Evolutionary conservation across 64 coral and sea anemone genomes (phyloP), one percentile per base, ranked within the genome.

Genomic region (Anthopleura sola): DNA sequence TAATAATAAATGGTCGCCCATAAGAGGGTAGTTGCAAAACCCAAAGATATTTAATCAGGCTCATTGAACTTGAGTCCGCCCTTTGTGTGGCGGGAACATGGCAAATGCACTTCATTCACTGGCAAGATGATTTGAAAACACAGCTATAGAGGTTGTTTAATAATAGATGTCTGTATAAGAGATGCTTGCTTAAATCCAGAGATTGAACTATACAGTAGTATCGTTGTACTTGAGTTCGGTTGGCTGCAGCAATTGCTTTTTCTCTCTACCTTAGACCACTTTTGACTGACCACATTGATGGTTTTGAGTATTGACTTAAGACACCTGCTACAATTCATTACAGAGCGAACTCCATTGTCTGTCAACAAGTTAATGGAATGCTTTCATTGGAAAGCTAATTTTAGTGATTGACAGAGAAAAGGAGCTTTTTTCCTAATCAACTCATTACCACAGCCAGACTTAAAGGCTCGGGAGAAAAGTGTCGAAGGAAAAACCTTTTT

Each of bases 321-420:
- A 71, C 66, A 71, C 66, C 66, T 71, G 66, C 28, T 15, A n/a
- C 66, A 16, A 71, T 71, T 71, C 66, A 71, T 71, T 34, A 71
- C 29, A 32, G 28, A 29, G 3, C 29, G 12, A 71, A 34, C 66
- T 34, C 66, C 15, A 71, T 71, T 71, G 29, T 71, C 29, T 71
- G 12, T 71, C 66, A 71, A 71, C 66, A 71, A 71, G n/a, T 71
- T 71, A 71, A 71, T 71, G 66, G 66, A n/a, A 71, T 71, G 66
- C 66, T 32, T 71, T 71, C 6, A 71, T 13, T 71, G 6, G 66
- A 34, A 71, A 71, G 29, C 29, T 34, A 29, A 71, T 32, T 71
- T 71, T 71, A 71, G 26, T 29, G 66, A 62, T n/a, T 24, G 21
- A 71, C 26, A 71, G 66, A 32, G 28, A 71, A 69, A 71, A 34